Base-by-base conservation (phyloP, 2,888 invertebrate species). In the Chesias legatella region DNA sequence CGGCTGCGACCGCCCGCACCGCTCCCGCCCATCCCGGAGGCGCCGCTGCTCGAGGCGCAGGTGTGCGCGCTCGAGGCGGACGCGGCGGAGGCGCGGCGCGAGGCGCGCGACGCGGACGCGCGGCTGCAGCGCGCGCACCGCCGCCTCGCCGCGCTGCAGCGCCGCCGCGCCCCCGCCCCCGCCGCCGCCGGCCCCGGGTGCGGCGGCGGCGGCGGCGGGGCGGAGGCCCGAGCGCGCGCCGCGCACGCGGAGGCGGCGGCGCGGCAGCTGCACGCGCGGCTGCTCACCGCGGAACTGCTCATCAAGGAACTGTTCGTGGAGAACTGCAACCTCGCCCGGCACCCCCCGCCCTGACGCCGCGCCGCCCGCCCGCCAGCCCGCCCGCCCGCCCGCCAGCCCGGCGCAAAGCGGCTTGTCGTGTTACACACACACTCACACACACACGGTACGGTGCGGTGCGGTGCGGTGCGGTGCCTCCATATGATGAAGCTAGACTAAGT, bases 241-340 rank as follows among this genome's bases (percentile, higher is more conserved):
- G 84, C 84, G 45, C 76, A 83, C 11, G 78, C 79, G 2, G 80
- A 76, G 60, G 60, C 58, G 71, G 89, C 67, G 58, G 79, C 56
- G 70, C 79, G 64, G 52, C 88, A 67, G 59, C 85, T 73, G 68
- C 82, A 50, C 72, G 92, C 94, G 63, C 92, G 93, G 52, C 85
- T 95, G 42, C 90, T 92, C 24, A 90, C 91, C 63, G 92, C 94
- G 8, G 95, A 95, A 75, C 73, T 93, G 60, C 86, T 95, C 29
- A 93, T 94, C 10, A 94, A 94, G 81, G 95, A 95, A 66, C 88
- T 96, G 47, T 96, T 93, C 79, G 91, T 95, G 33, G 95, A 96
- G 80, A 96, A 96, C 84, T 93, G 95, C 36, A 93, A 94, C 73
- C 89, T 96, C 36, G 68, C 67, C 2, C 13, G 13, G 54, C 65